phyloP scores from a whole-genome alignment of 1,140 invertebrate species.

The Lycorma delicatula region DNA sequence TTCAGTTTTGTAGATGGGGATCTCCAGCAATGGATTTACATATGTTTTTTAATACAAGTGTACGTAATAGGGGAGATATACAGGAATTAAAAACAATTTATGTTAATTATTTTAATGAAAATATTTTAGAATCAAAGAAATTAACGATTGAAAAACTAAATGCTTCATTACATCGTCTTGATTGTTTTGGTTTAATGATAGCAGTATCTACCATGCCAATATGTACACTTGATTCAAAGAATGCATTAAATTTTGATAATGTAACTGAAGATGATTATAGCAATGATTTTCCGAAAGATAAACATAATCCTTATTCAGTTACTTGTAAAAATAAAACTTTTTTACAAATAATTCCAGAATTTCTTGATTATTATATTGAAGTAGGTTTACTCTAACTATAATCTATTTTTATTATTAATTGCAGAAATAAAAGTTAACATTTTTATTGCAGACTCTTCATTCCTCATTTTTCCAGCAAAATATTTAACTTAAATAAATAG shows the following conservation, averaged over 20 bases:
- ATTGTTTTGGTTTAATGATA: not conserved
- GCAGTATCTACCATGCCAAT: not conserved
- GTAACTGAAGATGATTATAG: not conserved
- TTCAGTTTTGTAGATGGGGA: conserved; percentile 11
- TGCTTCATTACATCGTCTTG: not conserved
- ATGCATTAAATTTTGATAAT: not conserved
- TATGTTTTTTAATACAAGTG: conserved; percentile 20
- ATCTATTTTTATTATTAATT: no score
- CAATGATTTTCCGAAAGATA: not conserved
- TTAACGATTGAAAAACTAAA: not conserved
- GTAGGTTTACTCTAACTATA: no score
- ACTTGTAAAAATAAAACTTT: not conserved
- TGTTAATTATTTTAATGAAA: conserved; percentile 2
- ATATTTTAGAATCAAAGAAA: not conserved
- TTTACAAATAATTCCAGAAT: not conserved
- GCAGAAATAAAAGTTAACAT: no score
- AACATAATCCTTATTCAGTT: not conserved
- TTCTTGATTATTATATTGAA: not conserved
- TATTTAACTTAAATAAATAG: no score
- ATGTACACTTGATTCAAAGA: not conserved
- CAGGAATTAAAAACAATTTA: not conserved
- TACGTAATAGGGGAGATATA: not conserved
- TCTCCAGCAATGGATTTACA: conserved; percentile 21
- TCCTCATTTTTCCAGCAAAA: no score
- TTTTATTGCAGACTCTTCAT: no score